phyloP scores from a whole-genome alignment of 2,888 invertebrate genomes.

The Eucriotettix oculatus region DNA sequence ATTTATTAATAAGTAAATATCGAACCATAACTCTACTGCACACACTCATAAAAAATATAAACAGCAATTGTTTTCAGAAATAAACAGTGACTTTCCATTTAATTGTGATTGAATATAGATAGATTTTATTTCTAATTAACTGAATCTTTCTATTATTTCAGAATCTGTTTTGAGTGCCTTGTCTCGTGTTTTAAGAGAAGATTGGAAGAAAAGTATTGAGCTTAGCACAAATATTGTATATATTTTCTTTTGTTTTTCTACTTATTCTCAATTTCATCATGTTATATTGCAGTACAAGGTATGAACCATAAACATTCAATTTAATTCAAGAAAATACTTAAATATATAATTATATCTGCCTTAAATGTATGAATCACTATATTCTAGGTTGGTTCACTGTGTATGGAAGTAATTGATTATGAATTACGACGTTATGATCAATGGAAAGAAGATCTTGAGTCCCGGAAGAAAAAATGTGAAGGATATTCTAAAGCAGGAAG shows the following conservation, averaged over 20 bases:
- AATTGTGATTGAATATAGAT: neutral
- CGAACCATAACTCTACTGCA: no score
- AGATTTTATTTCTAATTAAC: neutral
- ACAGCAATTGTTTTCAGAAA: no score
- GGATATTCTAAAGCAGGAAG: neutral
- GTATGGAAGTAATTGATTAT: conserved; percentile 91
- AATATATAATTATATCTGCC: neutral
- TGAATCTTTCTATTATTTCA: conserved; percentile 26
- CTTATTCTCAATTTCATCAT: conserved; percentile 86
- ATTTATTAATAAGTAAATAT: no score
- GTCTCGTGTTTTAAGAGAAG: conserved; percentile 87
- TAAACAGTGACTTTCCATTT: no score
- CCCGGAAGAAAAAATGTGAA: conserved; percentile 29
- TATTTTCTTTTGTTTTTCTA: conserved; percentile 94
- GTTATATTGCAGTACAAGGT: conserved; percentile 91
- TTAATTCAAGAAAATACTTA: neutral
- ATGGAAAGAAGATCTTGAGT: conserved; percentile 65
- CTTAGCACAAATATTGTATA: conserved; percentile 91
- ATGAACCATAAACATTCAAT: neutral
- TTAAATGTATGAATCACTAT: neutral
- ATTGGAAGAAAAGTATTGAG: conserved; percentile 93
- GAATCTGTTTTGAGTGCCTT: conserved; percentile 90
- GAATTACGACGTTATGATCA: conserved; percentile 86
- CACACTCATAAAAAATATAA: no score
- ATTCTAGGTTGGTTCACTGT: conserved; percentile 74